Conservation (phyloP, 2,888 invertebrate genomes). For the Abscondita cerata region DNA sequence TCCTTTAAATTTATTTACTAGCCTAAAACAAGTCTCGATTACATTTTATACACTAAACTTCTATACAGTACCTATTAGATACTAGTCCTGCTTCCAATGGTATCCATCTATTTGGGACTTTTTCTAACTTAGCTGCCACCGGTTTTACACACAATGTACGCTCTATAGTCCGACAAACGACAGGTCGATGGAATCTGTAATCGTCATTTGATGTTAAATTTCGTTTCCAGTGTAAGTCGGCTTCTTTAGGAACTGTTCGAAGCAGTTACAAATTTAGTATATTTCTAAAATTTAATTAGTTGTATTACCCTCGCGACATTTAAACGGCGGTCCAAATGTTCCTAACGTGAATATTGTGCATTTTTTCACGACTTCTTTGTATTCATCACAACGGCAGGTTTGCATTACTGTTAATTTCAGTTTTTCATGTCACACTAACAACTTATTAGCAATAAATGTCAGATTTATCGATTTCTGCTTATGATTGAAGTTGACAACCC, state of each 20-base stretch:
- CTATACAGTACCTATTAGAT: conserved; percentile 39
- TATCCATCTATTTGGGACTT: conserved; percentile 42
- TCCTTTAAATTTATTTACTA: conserved; percentile 33
- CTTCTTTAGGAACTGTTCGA: conserved; percentile 38
- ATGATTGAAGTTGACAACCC: too few species aligned
- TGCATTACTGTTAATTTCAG: conserved; percentile 1
- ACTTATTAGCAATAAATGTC: too few species aligned
- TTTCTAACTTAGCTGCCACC: background rate
- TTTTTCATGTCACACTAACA: too few species aligned
- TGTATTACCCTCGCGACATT: background rate
- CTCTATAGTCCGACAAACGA: background rate
- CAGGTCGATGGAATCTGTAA: conserved; percentile 20
- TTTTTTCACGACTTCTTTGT: conserved; percentile 1
- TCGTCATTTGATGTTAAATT: conserved; percentile 16
- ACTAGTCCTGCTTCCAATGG: conserved; percentile 43
- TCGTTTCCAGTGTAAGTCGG: conserved; percentile 32
- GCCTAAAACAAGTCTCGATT: background rate
- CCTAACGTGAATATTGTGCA: background rate
- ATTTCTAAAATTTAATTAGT: too few species aligned
- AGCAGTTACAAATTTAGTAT: too few species aligned
- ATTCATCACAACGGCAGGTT: conserved; percentile 13
- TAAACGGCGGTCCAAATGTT: background rate
- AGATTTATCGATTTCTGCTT: too few species aligned
- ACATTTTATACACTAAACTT: background rate
- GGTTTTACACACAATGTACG: conserved; percentile 3